phyloP scores from a whole-genome alignment of 1,140 invertebrate species.

The Polypedilum vanderplanki region DNA sequence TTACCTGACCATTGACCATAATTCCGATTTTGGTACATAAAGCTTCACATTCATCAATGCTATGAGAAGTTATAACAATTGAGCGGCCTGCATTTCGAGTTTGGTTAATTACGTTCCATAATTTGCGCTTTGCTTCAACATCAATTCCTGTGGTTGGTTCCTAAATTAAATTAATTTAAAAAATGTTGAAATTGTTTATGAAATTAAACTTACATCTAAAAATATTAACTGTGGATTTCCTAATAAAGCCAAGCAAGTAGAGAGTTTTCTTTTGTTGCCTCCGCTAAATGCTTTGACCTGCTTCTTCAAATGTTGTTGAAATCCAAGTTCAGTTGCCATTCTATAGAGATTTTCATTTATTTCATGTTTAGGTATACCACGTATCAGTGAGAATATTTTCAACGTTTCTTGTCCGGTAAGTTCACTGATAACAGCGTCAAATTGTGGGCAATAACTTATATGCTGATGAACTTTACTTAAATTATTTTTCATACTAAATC shows the following conservation, averaged over 20 bases:
- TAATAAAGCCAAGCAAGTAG: conserved; percentile 79
- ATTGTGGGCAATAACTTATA: conserved; percentile 66
- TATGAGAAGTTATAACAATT: conserved; percentile 66
- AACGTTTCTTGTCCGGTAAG: conserved; percentile 69
- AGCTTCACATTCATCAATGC: conserved; percentile 74
- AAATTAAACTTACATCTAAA: conserved; percentile 51
- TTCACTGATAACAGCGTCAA: conserved; percentile 65
- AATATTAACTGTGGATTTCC: conserved; percentile 78
- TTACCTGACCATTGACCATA: conserved; percentile 64
- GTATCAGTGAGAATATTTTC: conserved; percentile 56
- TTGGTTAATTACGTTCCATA: conserved; percentile 57
- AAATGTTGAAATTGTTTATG: background rate
- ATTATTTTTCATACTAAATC: conserved; percentile 47
- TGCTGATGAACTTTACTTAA: conserved; percentile 48
- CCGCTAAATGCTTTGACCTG: conserved; percentile 62
- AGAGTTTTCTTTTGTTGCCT: conserved; percentile 88
- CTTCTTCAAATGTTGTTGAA: conserved; percentile 49
- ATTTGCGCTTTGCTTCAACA: conserved; percentile 65
- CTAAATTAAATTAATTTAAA: conserved; percentile 54
- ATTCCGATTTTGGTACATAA: conserved; percentile 72
- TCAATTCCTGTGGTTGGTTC: conserved; percentile 78
- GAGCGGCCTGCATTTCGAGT: conserved; percentile 42
- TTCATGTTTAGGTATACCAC: conserved; percentile 52
- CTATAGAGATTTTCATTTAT: conserved; percentile 45
- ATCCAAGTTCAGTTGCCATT: conserved; percentile 44